These are phyloP conservation scores for Chiroxiphia lanceolata DNA, from an alignment of 2,797 vertebrate genomes.

Conservation along the genomic window DNA sequence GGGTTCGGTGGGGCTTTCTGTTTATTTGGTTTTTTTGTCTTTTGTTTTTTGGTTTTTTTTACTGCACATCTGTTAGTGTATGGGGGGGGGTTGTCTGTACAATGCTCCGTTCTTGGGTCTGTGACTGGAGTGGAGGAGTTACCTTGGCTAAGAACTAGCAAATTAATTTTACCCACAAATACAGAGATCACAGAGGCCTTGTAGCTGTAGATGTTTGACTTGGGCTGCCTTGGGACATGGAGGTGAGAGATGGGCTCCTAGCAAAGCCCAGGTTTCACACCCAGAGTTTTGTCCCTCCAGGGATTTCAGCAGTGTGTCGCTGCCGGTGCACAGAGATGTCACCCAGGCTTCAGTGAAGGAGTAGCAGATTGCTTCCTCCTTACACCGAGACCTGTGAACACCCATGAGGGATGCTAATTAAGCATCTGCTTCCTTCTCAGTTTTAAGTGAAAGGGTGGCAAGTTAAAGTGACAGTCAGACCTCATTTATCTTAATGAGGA, in stretches of 20 bases:
- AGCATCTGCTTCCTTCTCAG: conserved; percentile 54
- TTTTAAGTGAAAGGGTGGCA: conserved; percentile 37
- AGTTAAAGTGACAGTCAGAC: conserved; percentile 52
- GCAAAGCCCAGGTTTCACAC: background rate
- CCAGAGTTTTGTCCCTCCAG: background rate
- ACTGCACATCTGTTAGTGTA: accelerated
- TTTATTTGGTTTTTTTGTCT: background rate
- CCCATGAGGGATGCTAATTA: conserved; percentile 43
- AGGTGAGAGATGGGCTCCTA: background rate
- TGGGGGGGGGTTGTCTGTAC: background rate
- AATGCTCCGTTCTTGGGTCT: background rate
- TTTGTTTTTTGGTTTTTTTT: background rate
- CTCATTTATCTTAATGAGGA: conserved; percentile 49
- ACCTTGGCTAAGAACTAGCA: background rate
- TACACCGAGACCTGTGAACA: conserved; percentile 12
- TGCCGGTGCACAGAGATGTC: background rate
- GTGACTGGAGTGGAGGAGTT: background rate
- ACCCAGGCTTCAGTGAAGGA: background rate
- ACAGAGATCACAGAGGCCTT: background rate
- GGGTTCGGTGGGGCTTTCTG: accelerated
- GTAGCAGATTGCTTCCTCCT: conserved; percentile 33
- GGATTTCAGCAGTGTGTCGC: accelerated
- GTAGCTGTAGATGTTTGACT: background rate
- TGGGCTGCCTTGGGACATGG: background rate
- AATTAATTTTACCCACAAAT: background rate